phyloP scores from a whole-genome alignment of 2,888 invertebrate genomes.

The Temnothorax unifasciatus region DNA sequence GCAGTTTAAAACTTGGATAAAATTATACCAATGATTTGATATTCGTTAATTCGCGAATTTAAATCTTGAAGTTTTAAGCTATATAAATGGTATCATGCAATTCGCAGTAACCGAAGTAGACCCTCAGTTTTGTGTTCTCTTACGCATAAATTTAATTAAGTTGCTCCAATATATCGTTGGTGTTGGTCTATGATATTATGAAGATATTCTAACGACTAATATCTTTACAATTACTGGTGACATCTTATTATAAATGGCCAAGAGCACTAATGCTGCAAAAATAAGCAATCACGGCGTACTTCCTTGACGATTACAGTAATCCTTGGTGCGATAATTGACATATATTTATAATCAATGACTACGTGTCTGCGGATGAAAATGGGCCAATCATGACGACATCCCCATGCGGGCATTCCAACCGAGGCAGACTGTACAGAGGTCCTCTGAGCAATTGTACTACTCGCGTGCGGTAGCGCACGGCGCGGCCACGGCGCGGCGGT shows the following conservation, averaged over 20 bases:
- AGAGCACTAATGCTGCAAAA: background rate
- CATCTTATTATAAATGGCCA: conserved; percentile 6
- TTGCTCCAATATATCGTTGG: background rate
- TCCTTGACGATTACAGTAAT: conserved; percentile 35
- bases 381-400: conserved; percentile 31
- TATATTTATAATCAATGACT: conserved; percentile 22
- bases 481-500: conserved; percentile 57
- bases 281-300: conserved; percentile 23
- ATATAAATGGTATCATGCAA: background rate
- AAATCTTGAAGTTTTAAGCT: background rate
- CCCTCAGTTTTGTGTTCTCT: background rate
- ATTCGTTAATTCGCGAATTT: background rate
- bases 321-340: conserved; percentile 44
- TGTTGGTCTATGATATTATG: background rate
- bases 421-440: conserved; percentile 50
- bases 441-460: conserved; percentile 50
- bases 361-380: conserved; percentile 31
- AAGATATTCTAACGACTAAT: background rate
- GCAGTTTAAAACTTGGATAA: background rate
- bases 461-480: conserved; percentile 51
- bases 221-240: background rate
- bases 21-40: background rate
- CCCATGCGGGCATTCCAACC: conserved; percentile 44
- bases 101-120: background rate
- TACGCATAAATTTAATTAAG: background rate